Conservation (phyloP, 2,113 vertebrate genomes). For the Columba janthina region DNA sequence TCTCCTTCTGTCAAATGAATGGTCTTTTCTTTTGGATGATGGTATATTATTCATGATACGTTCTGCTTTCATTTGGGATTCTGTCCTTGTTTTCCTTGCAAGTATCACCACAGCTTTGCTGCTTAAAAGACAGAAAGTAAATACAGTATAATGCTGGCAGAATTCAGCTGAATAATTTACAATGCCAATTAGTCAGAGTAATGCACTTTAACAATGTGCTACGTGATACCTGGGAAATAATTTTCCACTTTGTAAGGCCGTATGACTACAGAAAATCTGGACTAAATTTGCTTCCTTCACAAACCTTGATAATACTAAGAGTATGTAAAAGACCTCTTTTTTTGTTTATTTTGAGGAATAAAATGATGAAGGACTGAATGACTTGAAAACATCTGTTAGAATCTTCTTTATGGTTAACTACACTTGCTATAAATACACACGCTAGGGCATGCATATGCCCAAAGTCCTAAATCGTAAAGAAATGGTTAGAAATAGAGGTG, state of each 20-base stretch:
- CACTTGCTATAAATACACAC: neutral
- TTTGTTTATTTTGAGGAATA: neutral
- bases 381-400: neutral
- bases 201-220: neutral
- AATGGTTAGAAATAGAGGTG: neutral
- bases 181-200: neutral
- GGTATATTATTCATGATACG: neutral
- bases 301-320: neutral
- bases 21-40: neutral
- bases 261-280: neutral
- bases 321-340: neutral
- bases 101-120: neutral
- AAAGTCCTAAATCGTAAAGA: neutral
- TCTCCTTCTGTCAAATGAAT: neutral
- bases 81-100: neutral
- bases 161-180: neutral
- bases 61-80: conserved; percentile 11
- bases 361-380: neutral
- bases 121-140: neutral
- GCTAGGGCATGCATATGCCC: neutral
- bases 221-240: neutral
- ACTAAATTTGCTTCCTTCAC: neutral
- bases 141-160: neutral
- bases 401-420: conserved; percentile 11
- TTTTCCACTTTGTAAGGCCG: neutral